Evolutionary conservation across 2,888 invertebrate genomes (phyloP).

Genomic region (Apeira syringaria): DNA sequence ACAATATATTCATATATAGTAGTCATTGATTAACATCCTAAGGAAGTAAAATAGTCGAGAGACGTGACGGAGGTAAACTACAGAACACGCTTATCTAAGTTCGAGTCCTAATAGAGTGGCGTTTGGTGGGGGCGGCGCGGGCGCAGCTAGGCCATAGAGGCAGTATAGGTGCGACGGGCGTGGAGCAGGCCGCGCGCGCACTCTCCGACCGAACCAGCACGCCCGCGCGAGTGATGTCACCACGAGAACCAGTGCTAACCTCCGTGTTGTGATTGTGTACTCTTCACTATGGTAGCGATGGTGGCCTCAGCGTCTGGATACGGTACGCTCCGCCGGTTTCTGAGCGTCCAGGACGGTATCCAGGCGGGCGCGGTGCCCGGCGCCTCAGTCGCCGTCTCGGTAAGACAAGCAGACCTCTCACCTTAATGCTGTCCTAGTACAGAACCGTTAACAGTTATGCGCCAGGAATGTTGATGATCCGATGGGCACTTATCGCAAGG

Average conservation of each 20-base stretch:
- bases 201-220: constrained; percentile 41
- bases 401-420: constrained; percentile 42
- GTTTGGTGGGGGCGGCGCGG: constrained; percentile 40
- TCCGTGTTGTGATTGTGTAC: constrained; percentile 56
- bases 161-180: constrained; percentile 42
- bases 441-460: constrained; percentile 45
- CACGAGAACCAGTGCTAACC: constrained; percentile 51
- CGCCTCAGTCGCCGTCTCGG: constrained; percentile 77
- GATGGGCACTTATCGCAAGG: constrained; percentile 47
- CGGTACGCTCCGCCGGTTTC: constrained; percentile 78
- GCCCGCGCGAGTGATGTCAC: constrained; percentile 68
- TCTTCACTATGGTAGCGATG: constrained; percentile 75
- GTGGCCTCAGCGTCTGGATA: constrained; percentile 79
- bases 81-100: constrained; percentile 54
- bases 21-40: constrained; percentile 23
- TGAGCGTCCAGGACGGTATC: constrained; percentile 74
- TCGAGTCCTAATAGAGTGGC: constrained; percentile 27
- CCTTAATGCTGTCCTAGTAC: background rate
- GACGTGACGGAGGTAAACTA: constrained; percentile 37
- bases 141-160: constrained; percentile 45
- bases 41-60: constrained; percentile 12
- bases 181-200: constrained; percentile 61
- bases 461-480: constrained; percentile 58
- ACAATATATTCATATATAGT: constrained; percentile 19
- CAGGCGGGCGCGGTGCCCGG: constrained; percentile 58